Percentiles rank a stretch among this genome's conserved stretches.
These are phyloP conservation scores for Rhizoglyphus robini DNA, from an alignment of 1,140 invertebrate species.

Conservation along the genomic window DNA sequence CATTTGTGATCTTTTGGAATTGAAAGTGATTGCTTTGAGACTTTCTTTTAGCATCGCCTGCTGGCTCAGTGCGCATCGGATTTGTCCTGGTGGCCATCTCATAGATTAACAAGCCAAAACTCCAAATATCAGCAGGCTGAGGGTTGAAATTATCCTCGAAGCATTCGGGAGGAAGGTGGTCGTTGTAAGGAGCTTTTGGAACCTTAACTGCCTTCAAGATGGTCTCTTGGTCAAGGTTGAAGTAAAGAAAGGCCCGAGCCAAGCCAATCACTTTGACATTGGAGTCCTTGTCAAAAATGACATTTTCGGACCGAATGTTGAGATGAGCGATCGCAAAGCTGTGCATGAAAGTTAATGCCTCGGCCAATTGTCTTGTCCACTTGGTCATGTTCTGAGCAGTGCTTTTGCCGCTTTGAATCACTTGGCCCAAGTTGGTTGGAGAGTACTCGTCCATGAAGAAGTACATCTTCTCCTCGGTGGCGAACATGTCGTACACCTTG, in stretches of 20 bases:
- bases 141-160: neutral
- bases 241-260: neutral
- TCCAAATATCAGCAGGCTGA: constrained; percentile 7
- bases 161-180: constrained; percentile 15
- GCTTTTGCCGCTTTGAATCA: neutral
- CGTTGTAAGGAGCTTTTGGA: neutral
- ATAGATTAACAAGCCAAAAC: constrained; percentile 7
- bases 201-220: no score
- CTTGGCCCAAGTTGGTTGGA: neutral
- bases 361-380: neutral
- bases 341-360: neutral
- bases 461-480: neutral
- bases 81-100: neutral
- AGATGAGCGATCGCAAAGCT: neutral
- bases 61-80: constrained; percentile 3
- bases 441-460: neutral
- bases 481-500: constrained; percentile 1
- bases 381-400: neutral
- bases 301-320: constrained; percentile 1
- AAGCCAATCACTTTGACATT: constrained; percentile 1
- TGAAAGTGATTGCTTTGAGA: neutral
- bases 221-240: constrained; percentile 4
- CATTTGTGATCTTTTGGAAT: neutral
- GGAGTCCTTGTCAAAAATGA: neutral
- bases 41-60: neutral